Evolutionary conservation across 2,888 invertebrate species (phyloP), one percentile per base, ranked within the genome.

Genomic region (Lumbricus terrestris): DNA sequence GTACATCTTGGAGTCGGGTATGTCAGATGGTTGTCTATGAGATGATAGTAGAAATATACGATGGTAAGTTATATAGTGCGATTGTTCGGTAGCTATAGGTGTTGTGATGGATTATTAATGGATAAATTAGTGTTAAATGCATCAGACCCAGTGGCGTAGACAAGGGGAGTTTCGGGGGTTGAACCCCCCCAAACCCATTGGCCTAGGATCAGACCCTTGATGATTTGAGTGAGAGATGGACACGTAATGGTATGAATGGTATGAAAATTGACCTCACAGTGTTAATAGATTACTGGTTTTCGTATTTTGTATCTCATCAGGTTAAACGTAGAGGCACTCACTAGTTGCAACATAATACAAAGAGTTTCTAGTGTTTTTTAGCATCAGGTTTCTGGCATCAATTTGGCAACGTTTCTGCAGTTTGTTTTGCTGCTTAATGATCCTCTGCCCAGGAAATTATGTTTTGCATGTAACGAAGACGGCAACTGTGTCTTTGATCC

Each of bases 1-100:
- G 35, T 93, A 92, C 89, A 89, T 35, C 69, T 90, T 93, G 37
- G 92, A 93, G 83, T 93, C 93, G 54, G 92, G 93, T 93, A 89
- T 35, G 85, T 37, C 85, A 23, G n/a, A 29, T n/a, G n/a, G 8
- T 69, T 69, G 23, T 47, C 23, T 69, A n/a, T 69, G 69, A n/a
- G 69, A n/a, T 69, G 69, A 69, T 69, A 8, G 13, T n/a, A n/a
- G 29, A n/a, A 69, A n/a, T 69, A 69, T 69, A n/a, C n/a, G n/a
- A 69, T 69, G 54, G 2, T 23, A 69, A 69, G 69, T n/a, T n/a
- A n/a, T n/a, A n/a, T n/a, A 16, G 69, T 29, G n/a, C n/a, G 69
- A 69, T 69, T n/a, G n/a, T 8, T 69, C n/a, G n/a, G n/a, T 69
- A 54, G 54, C 29, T 29, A n/a, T n/a, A 3, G 54, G 54, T 54